Evolutionary conservation across 2,113 vertebrate genomes (phyloP).

Genomic region (Phodopus roborovskii): DNA sequence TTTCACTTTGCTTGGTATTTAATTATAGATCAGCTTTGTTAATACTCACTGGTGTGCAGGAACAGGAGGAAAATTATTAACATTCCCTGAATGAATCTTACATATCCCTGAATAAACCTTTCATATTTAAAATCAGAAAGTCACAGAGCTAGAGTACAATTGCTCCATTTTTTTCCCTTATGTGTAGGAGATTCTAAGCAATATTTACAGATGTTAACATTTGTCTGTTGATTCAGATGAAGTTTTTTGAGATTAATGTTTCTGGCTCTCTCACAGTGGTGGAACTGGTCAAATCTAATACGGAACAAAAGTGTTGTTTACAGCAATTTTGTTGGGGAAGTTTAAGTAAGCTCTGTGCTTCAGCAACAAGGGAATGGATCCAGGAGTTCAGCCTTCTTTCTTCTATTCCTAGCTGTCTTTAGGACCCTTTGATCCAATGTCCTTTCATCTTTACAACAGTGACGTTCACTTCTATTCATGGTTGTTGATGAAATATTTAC

Average conservation of each 20-base stretch:
- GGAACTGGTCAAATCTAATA: background rate
- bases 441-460: constrained; percentile 6
- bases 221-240: constrained; percentile 5
- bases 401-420: background rate
- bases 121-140: background rate
- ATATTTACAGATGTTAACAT: constrained; percentile 42
- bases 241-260: background rate
- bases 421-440: background rate
- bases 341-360: background rate
- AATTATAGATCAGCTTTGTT: constrained; percentile 30
- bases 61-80: constrained; percentile 36
- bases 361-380: background rate
- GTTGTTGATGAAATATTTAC: background rate
- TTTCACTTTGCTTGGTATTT: constrained; percentile 38
- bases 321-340: constrained; percentile 8
- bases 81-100: constrained; percentile 16
- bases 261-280: background rate
- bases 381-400: background rate
- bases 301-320: background rate
- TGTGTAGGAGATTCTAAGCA: background rate
- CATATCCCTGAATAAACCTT: constrained; percentile 30
- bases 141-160: background rate
- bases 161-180: background rate
- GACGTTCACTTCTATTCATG: background rate
- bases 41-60: background rate